Conservation (phyloP, 2,113 vertebrate genomes). For the Nesoenas mayeri region DNA sequence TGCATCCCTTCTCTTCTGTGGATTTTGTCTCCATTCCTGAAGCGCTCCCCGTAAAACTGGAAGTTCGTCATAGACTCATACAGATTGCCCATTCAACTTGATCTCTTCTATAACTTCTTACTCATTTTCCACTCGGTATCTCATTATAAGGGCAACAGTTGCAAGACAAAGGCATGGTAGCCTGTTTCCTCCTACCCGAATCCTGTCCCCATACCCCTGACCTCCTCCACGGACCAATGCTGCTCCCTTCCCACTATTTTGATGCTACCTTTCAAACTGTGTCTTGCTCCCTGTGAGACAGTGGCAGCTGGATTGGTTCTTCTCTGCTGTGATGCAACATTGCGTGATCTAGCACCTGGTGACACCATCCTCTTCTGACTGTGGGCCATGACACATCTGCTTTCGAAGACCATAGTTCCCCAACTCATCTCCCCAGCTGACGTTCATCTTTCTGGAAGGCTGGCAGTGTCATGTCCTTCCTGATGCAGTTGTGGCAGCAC, state of each 20-base stretch:
- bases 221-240: background rate
- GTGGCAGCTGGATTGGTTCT: rapidly evolving
- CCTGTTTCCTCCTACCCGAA: background rate
- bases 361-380: background rate
- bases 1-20: background rate
- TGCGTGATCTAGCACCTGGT: rapidly evolving
- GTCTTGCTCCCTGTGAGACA: background rate
- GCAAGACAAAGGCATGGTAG: background rate
- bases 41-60: background rate
- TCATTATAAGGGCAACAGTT: background rate
- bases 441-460: background rate
- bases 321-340: background rate
- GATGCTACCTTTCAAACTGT: background rate
- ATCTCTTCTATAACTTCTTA: background rate
- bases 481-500: background rate
- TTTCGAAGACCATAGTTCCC: background rate
- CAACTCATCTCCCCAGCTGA: rapidly evolving
- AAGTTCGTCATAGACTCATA: background rate
- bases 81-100: background rate
- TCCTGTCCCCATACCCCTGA: no score
- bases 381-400: rapidly evolving
- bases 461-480: rapidly evolving
- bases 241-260: background rate
- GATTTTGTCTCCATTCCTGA: background rate
- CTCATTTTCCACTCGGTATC: background rate